A percentile compares a stretch with the other conserved stretches of the same genome.
Evolutionary conservation across 2,797 vertebrate species (phyloP).

Genomic region (Chelidonichthys spinosus): DNA sequence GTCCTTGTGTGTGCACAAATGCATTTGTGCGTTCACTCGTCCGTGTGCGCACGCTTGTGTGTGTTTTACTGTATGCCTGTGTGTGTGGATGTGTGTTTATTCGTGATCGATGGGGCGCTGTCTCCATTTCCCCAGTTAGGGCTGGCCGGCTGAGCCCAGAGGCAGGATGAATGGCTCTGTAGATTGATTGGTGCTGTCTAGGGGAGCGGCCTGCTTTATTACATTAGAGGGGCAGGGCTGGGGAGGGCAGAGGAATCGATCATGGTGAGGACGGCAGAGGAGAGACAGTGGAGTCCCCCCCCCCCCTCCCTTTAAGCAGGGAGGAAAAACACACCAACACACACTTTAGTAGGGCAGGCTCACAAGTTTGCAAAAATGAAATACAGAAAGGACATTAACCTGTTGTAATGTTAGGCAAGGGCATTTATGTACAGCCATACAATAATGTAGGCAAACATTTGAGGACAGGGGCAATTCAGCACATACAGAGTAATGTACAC

Average conservation of each 20-base stretch:
- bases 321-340: conserved; percentile 41
- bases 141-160: conserved; percentile 93
- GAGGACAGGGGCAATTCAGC: conserved; percentile 1
- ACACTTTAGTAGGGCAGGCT: conserved; percentile 25
- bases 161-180: conserved; percentile 95
- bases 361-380: conserved; percentile 26
- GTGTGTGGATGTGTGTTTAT: conserved; percentile 80
- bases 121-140: conserved; percentile 95
- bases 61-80: conserved; percentile 24
- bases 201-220: conserved; percentile 95
- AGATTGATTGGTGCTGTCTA: conserved; percentile 97
- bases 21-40: conserved; percentile 75
- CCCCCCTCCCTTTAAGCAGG: conserved; percentile 39
- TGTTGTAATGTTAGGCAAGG: conserved; percentile 26
- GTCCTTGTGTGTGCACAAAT: conserved; percentile 54
- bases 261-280: conserved; percentile 83
- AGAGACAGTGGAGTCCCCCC: conserved; percentile 59
- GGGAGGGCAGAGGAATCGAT: conserved; percentile 93
- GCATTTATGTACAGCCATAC: neutral
- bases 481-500: conserved; percentile 17
- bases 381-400: conserved; percentile 17
- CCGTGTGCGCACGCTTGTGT: conserved; percentile 21
- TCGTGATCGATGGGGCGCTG: conserved; percentile 93
- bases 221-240: conserved; percentile 95
- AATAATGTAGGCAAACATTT: conserved; percentile 25